Base-by-base conservation (phyloP, 2,888 invertebrate species). In the Aspidiotus destructor region DNA sequence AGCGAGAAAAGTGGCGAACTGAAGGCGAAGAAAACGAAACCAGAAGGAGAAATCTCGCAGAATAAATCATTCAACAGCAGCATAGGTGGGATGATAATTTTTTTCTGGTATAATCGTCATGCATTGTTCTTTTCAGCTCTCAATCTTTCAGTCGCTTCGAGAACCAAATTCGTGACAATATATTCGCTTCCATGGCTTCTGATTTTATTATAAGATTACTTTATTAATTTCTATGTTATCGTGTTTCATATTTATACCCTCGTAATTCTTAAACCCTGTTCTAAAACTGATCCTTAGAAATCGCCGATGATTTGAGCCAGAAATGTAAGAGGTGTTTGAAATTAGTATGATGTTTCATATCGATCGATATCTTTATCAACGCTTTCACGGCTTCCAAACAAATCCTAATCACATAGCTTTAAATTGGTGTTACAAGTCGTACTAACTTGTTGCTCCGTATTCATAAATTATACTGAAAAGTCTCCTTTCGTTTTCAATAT, bases 31-130 rank as follows among this genome's bases (percentile, higher is more conserved):
- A 69, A 69, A 60, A 70, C 71, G n/a, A 72, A 72, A 44, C 70
- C 72, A 11, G 72, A 73, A 9, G 54, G 70, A 63, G 77, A 82
- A 48, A 75, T 81, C 40, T 80, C 83, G 40, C 85, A 86, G 41
- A 82, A 86, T 63, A 90, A 90, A 80, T 86, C 89, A 6, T 90
- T 89, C 77, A 61, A 61, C 41, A 89, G 40, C 0, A 58, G 89
- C 79, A 83, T 91, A 74, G 89, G 91, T 91, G 83, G 82, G 87
- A 28, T 5, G 28, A 28, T 28, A 1, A 28, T 28, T 28, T 28
- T 28, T 1, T 28, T 28, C 28, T 28, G 28, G 28, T 28, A 28
- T 28, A 28, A 28, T 28, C 28, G 28, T 28, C 28, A n/a, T n/a
- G n/a, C n/a, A 28, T 28, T 28, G 28, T 28, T 28, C n/a, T 48